Percentiles rank a stretch among this genome's conserved stretches.
These are phyloP conservation scores for Isoperla grammatica DNA, from an alignment of 2,888 invertebrate genomes.

Conservation along the genomic window DNA sequence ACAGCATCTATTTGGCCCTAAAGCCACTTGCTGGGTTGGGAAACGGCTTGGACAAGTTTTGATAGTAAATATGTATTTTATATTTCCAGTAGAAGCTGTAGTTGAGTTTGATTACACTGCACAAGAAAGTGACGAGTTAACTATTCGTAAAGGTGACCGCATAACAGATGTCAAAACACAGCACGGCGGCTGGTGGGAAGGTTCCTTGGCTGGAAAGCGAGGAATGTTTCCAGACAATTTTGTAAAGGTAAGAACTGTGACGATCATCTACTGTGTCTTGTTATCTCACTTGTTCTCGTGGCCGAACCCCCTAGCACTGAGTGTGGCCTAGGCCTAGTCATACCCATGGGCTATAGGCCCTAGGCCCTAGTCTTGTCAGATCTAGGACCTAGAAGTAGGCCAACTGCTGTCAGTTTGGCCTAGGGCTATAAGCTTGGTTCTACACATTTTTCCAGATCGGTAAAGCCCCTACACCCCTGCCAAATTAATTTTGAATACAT, in stretches of 20 bases:
- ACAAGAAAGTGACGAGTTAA: constrained; percentile 79
- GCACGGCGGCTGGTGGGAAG: constrained; percentile 88
- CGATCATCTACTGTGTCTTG: neutral
- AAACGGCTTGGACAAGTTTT: neutral
- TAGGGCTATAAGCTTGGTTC: no score
- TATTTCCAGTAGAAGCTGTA: constrained; percentile 64
- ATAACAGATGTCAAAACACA: constrained; percentile 72
- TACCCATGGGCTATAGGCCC: neutral
- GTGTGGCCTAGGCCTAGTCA: neutral
- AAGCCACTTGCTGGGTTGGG: neutral
- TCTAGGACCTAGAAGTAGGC: no score
- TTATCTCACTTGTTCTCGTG: neutral
- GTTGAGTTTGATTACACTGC: constrained; percentile 85
- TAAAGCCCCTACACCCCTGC: no score
- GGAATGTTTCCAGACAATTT: constrained; percentile 95
- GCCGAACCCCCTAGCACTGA: neutral
- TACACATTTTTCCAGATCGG: no score
- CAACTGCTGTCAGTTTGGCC: no score
- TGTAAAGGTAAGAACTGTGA: constrained; percentile 57
- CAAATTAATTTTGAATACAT: no score
- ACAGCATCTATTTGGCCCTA: neutral
- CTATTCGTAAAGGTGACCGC: constrained; percentile 75
- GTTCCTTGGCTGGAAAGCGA: constrained; percentile 69
- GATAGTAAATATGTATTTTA: constrained; percentile 10
- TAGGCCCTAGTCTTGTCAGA: no score